Conservation (phyloP, 2,113 vertebrate species). For the human region GRCh38 chr5:151518501-151519000, state of each 20-base stretch:
- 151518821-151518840: background rate
- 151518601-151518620: background rate
- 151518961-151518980: background rate
- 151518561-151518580: background rate
- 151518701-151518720: background rate
- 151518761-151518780: too few relatives aligned
- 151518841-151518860: background rate
- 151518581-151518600: background rate
- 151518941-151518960: background rate
- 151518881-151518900: background rate
- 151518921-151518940: background rate
- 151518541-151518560: background rate
- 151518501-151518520: background rate
- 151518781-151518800: background rate
- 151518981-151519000: background rate
- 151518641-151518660: background rate
- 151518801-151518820: background rate
- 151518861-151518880: background rate
- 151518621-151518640: background rate
- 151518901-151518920: background rate
- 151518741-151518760: background rate
- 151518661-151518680: background rate
- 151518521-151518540: background rate
- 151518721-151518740: background rate
- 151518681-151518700: accelerated